Evolutionary conservation across 2,888 invertebrate species (phyloP), one percentile per base, ranked within the genome.

Genomic region (Chrysolina haemoptera): DNA sequence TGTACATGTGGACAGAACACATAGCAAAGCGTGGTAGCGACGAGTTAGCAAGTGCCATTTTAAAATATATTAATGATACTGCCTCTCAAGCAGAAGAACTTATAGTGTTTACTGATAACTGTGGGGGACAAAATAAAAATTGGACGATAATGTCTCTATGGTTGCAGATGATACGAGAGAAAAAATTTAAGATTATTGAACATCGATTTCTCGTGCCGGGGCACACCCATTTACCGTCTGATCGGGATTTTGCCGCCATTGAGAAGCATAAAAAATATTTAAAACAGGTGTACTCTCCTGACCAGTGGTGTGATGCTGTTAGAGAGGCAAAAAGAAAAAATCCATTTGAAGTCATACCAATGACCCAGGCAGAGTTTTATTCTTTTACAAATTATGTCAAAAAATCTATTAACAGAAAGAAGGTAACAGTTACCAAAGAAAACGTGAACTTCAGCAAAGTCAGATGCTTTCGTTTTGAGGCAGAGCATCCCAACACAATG

Each of bases 1-100:
- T 80, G 78, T 80, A 74, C 27, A 68, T 75, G 67, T 74, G 77
- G 77, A 53, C 78, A 11, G 76, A 79, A 64, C 64, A 76, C 50
- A 66, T 43, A 22, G 78, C 76, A n/a, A 80, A 79, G 63, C 48
- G 79, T 16, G 79, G 78, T 11, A 73, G 76, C 18, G 77, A 79
- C 59, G 76, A 81, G 73, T 68, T 79, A 16, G 76, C 74, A 5
- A 72, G 72, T 69, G 50, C 70, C 11, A 4, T 80, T 5, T 59
- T 71, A 14, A 80, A 79, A 76, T 71, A 72, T 69, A 59, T 78
- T 18, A 71, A 63, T 18, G 63, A 16, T 16, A 50, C n/a, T 20
- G 18, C 53, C 46, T 53, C 53, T 27, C 8, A 77, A 76, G 11
- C 76, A 77, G 62, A 79, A 77, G 40, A 77, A 79, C 67, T 77